Percentiles rank a stretch among this genome's conserved stretches.
Evolutionary conservation across 2,797 vertebrate genomes (phyloP).

Genomic region (Heteromormyrus szaboi): DNA sequence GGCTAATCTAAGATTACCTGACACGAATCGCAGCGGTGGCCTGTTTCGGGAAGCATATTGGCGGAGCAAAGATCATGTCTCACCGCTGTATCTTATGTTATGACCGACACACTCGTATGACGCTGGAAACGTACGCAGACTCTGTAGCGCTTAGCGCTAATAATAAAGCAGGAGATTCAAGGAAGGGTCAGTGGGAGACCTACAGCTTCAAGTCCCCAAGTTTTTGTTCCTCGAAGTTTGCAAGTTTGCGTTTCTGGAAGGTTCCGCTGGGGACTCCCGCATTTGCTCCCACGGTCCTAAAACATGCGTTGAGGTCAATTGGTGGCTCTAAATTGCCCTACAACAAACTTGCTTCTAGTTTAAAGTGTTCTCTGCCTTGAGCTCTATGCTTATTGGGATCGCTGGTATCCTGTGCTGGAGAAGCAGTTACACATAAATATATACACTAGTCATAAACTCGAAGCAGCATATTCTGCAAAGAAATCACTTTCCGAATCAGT

Average conservation of each 20-base stretch:
- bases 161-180: neutral
- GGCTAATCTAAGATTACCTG: constrained; percentile 9
- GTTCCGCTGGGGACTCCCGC: neutral
- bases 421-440: neutral
- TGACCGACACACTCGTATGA: neutral
- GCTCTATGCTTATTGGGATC: neutral
- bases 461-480: neutral
- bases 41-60: neutral
- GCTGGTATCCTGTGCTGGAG: neutral
- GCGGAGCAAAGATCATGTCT: neutral
- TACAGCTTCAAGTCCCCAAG: neutral
- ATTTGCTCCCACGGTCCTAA: neutral
- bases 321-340: neutral
- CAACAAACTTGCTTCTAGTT: neutral
- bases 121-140: neutral
- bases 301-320: neutral
- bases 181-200: neutral
- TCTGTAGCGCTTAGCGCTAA: neutral
- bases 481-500: neutral
- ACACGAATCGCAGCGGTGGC: neutral
- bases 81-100: neutral
- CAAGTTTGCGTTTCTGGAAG: neutral
- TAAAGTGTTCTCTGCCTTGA: neutral
- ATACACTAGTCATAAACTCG: neutral
- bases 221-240: neutral